A percentile compares a stretch with the other conserved stretches of the same genome.
These are phyloP conservation scores for Thryonomys swinderianus DNA, from an alignment of 2,113 vertebrate genomes.

Conservation along the genomic window DNA sequence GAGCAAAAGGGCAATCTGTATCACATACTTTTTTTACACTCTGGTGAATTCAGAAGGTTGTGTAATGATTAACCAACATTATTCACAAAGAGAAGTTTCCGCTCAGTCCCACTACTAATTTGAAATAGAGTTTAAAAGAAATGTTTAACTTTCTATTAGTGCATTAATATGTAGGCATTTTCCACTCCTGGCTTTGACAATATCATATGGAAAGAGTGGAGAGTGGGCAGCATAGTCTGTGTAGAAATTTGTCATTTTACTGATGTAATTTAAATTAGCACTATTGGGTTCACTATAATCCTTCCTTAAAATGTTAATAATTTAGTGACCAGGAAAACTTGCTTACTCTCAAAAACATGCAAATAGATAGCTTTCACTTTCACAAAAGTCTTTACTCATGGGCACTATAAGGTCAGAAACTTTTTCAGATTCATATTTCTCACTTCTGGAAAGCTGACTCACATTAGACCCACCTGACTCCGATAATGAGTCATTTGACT, in stretches of 20 bases:
- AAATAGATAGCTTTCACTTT: neutral
- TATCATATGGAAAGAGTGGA: neutral
- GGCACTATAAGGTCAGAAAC: neutral
- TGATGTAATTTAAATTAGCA: neutral
- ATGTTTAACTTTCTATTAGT: slow-evolving; percentile 56
- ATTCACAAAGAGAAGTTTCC: slow-evolving; percentile 36
- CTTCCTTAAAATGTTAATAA: neutral
- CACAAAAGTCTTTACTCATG: neutral
- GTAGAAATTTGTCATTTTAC: neutral
- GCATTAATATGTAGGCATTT: slow-evolving; percentile 27
- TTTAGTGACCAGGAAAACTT: neutral
- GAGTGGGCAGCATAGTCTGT: neutral
- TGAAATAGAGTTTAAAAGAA: slow-evolving; percentile 62
- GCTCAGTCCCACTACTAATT: slow-evolving; percentile 43
- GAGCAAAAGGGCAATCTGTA: slow-evolving; percentile 64
- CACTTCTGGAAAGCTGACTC: slow-evolving; percentile 3
- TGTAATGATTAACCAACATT: slow-evolving; percentile 45
- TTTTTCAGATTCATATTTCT: neutral
- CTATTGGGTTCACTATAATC: neutral
- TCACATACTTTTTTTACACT: slow-evolving; percentile 18
- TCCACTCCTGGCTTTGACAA: neutral
- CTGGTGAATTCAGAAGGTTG: neutral
- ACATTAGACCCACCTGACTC: neutral
- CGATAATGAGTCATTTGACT: neutral
- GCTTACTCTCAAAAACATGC: neutral